Base-by-base conservation (phyloP, 1,140 invertebrate genomes). In the Drosophila rufa region DNA sequence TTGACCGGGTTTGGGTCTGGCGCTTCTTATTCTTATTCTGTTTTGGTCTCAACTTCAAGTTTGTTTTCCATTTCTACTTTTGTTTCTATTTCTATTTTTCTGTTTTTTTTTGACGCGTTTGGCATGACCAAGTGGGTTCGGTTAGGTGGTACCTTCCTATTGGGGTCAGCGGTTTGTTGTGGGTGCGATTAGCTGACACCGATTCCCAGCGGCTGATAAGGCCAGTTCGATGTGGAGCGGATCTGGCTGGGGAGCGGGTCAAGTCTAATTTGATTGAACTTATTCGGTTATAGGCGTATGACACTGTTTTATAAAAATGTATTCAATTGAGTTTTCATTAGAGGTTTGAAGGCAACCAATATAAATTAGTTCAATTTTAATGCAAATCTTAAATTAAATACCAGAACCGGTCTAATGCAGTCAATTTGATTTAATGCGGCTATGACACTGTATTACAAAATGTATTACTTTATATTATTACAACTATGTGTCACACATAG, bases 151-250 rank as follows among this genome's bases (percentile, higher is more conserved):
- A 19, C 30, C 17, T 40, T 25, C 30, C 70, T 38, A 74, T 74
- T 74, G 70, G 40, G 70, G 70, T 60, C 70, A 74, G 27, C 30
- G 50, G 65, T 30, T 66, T 27, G 67, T 67, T 67, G 66, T 73
- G 70, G 68, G 68, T 73, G 70, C 67, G 69, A 71, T 71, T 71
- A 71, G 69, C 45, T 60, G 69, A 50, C 70, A 73, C 70, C 70
- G 55, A 71, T 73, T 71, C 53, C 66, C 66, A 38, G 25, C 22
- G 30, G 7, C 56, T 71, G 69, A 73, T 73, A 73, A 73, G 67
- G 25, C 47, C 38, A 19, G 9, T 50, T 36, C 30, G 59, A 17
- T 43, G 30, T 30, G 53, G 15, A n/a, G 40, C 40, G 15, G 40
- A 2, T 42, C 40, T 30, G 8, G 40, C 15, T 6, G 12, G 11